Conservation (phyloP, 1,140 invertebrate species). For the Drosophila nikananu region DNA sequence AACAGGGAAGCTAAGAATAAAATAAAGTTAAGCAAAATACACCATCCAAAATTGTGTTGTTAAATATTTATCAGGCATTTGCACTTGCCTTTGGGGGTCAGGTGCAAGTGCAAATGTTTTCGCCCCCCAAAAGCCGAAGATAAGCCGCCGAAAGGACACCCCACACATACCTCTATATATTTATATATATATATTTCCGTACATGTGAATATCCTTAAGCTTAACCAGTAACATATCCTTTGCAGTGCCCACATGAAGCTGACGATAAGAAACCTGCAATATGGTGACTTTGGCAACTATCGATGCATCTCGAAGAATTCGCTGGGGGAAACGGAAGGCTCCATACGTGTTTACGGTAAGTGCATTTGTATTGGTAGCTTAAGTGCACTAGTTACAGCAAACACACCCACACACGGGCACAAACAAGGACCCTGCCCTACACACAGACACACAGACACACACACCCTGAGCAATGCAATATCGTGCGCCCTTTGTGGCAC, state of each 20-base stretch:
- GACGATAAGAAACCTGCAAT: conserved; percentile 92
- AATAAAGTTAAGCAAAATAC: conserved; percentile 6
- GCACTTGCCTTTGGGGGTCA: conserved; percentile 56
- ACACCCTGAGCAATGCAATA: conserved; percentile 68
- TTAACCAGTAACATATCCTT: conserved; percentile 51
- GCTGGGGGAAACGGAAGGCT: conserved; percentile 96
- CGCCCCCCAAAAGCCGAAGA: conserved; percentile 19
- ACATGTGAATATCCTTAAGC: conserved; percentile 30
- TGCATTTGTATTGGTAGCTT: conserved; percentile 78
- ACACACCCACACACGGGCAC: conserved; percentile 31
- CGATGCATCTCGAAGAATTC: conserved; percentile 96
- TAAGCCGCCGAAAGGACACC: conserved; percentile 18
- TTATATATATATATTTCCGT: too few species aligned
- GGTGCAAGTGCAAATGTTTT: conserved; percentile 46
- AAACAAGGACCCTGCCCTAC: conserved; percentile 4
- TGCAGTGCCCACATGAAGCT: conserved; percentile 93
- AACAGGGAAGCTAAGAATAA: neutral
- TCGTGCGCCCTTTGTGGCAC: conserved; percentile 79
- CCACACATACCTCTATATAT: neutral
- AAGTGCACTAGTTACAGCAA: conserved; percentile 78
- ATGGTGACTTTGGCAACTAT: conserved; percentile 93
- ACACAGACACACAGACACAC: conserved; percentile 3
- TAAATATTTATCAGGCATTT: conserved; percentile 77
- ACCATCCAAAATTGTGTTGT: conserved; percentile 44
- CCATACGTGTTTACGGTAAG: conserved; percentile 96